Conservation (phyloP, 2,113 vertebrate genomes). For the Podiceps cristatus region DNA sequence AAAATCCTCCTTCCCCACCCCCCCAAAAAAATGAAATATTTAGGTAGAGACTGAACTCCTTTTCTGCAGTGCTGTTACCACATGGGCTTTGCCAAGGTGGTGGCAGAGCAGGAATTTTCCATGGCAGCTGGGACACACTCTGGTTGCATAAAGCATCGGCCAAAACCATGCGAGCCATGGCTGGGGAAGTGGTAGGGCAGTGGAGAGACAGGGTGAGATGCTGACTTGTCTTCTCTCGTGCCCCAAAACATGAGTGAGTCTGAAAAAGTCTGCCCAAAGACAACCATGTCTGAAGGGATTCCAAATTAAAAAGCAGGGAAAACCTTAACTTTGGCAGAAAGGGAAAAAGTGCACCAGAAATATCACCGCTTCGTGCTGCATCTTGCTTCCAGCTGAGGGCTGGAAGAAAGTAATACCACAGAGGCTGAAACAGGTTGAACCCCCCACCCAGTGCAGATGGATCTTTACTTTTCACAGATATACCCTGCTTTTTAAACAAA, state of each 20-base stretch:
- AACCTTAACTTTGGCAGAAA: not conserved
- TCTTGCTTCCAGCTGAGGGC: not conserved
- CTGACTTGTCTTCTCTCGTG: not conserved
- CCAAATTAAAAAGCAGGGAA: not conserved
- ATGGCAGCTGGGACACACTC: not conserved
- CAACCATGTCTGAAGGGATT: not conserved
- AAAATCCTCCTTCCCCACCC: too few relatives aligned
- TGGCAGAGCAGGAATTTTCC: not conserved
- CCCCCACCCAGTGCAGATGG: not conserved
- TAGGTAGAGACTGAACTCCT: not conserved
- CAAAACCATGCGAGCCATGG: not conserved
- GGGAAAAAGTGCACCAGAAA: not conserved
- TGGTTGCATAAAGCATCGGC: not conserved
- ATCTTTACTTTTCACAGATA: not conserved
- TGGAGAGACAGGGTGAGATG: not conserved
- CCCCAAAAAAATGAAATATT: not conserved
- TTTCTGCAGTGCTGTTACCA: not conserved
- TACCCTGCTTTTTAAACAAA: not conserved
- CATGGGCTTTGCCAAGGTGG: not conserved
- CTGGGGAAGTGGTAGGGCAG: not conserved
- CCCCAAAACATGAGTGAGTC: not conserved
- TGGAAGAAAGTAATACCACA: not conserved
- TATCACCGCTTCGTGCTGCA: not conserved
- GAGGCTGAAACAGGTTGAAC: not conserved
- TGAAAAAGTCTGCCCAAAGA: not conserved